Conservation (phyloP, 1,140 invertebrate species). For the Aphaenogaster rudis region DNA sequence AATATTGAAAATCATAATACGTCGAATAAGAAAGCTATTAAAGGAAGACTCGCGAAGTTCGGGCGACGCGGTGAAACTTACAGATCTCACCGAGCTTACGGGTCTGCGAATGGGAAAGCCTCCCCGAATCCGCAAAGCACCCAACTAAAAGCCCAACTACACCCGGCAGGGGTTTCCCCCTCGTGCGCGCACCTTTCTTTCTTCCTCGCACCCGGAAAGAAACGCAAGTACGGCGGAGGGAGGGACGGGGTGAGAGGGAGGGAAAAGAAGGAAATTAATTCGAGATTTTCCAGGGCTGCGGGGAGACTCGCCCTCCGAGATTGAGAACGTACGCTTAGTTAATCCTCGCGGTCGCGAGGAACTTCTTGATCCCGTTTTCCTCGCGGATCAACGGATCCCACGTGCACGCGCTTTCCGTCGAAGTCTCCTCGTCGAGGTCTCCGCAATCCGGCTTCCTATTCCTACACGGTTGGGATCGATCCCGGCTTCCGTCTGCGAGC, state of each 20-base stretch:
- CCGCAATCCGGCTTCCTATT: constrained; percentile 58
- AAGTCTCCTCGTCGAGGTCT: constrained; percentile 76
- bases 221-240: background rate
- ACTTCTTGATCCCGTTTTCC: constrained; percentile 79
- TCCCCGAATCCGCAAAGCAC: constrained; percentile 25
- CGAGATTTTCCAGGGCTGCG: constrained; percentile 75
- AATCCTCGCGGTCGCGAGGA: constrained; percentile 77
- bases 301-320: constrained; percentile 73
- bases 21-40: constrained; percentile 1
- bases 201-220: background rate
- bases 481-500: background rate
- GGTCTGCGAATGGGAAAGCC: background rate
- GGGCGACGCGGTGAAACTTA: background rate
- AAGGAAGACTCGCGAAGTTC: constrained; percentile 18
- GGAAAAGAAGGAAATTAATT: constrained; percentile 79
- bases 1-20: background rate
- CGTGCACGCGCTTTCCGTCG: constrained; percentile 51
- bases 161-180: background rate
- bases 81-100: background rate
- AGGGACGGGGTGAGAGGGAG: background rate
- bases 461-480: constrained; percentile 54
- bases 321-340: constrained; percentile 80
- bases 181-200: background rate
- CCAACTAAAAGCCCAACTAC: constrained; percentile 31
- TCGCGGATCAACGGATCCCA: constrained; percentile 70